Base-by-base conservation (phyloP, 1,140 invertebrate genomes). In the Sycobia sp. region DNA sequence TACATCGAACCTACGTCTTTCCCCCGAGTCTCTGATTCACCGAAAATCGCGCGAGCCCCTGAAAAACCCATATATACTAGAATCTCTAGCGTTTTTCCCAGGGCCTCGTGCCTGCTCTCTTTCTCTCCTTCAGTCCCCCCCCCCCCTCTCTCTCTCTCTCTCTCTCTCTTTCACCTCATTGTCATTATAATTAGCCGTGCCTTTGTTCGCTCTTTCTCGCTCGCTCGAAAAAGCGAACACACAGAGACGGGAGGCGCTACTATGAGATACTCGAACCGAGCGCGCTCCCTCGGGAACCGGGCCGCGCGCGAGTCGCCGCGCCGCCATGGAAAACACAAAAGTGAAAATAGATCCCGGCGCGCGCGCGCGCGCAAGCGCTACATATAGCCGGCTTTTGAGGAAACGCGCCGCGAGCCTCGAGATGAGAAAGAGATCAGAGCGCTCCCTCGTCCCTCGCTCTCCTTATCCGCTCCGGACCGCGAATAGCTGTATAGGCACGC, bases 121-220 rank as follows among this genome's bases (percentile, higher is more conserved):
- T n/a, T n/a, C n/a, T n/a, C n/a, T n/a, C n/a, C n/a, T n/a, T n/a
- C n/a, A n/a, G n/a, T n/a, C n/a, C n/a, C n/a, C n/a, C n/a, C n/a
- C n/a, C n/a, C n/a, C n/a, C n/a, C n/a, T n/a, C n/a, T n/a, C n/a
- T n/a, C n/a, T n/a, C n/a, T n/a, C n/a, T n/a, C n/a, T n/a, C n/a
- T n/a, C n/a, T n/a, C n/a, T n/a, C n/a, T n/a, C n/a, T n/a, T n/a
- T n/a, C n/a, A n/a, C n/a, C 62, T 72, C 74, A 80, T 81, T 81
- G 79, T 81, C 79, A 80, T 80, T 80, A 73, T 80, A 81, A 81
- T 80, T 80, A 77, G 76, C 71, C 73, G 46, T 73, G 49, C 72
- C 74, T 76, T 79, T 81, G 75, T 79, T 73, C 13, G 22, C n/a
- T n/a, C n/a, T n/a, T n/a, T n/a, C n/a, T n/a, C n/a, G 18, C 9